Conservation (phyloP, 2,797 vertebrate species). For the Cyclopterus lumpus region DNA sequence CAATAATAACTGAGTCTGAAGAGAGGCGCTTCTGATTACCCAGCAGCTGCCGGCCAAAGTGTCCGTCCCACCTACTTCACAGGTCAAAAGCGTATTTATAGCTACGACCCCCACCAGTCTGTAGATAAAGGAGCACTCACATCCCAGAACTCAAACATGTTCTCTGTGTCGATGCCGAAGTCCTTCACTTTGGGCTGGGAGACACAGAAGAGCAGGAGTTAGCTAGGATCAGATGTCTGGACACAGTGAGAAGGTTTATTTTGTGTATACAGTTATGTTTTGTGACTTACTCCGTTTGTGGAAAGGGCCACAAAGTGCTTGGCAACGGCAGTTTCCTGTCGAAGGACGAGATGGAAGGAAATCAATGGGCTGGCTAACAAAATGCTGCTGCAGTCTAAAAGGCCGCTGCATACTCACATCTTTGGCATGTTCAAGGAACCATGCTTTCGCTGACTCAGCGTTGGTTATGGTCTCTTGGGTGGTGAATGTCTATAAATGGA, state of each 20-base stretch:
- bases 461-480: slow-evolving; percentile 99
- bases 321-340: slow-evolving; percentile 88
- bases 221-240: slow-evolving; percentile 12
- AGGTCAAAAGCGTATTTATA: slow-evolving; percentile 86
- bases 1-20: slow-evolving; percentile 87
- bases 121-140: slow-evolving; percentile 86
- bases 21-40: slow-evolving; percentile 85
- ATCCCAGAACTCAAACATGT: slow-evolving; percentile 99
- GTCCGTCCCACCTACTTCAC: slow-evolving; percentile 77
- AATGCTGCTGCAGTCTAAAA: not conserved
- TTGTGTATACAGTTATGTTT: not conserved
- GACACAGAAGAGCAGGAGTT: slow-evolving; percentile 17
- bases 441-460: slow-evolving; percentile 94
- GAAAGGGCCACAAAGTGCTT: slow-evolving; percentile 98
- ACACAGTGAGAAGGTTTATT: not conserved
- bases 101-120: slow-evolving; percentile 25
- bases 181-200: slow-evolving; percentile 94
- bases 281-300: slow-evolving; percentile 92
- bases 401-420: slow-evolving; percentile 85
- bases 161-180: slow-evolving; percentile 94
- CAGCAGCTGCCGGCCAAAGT: slow-evolving; percentile 80
- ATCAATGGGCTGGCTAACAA: not conserved
- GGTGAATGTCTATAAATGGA: slow-evolving; percentile 90
- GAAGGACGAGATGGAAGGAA: not conserved
- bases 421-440: slow-evolving; percentile 91